Base-by-base conservation (phyloP, 2,888 invertebrate species). In the Bellardia pandia region DNA sequence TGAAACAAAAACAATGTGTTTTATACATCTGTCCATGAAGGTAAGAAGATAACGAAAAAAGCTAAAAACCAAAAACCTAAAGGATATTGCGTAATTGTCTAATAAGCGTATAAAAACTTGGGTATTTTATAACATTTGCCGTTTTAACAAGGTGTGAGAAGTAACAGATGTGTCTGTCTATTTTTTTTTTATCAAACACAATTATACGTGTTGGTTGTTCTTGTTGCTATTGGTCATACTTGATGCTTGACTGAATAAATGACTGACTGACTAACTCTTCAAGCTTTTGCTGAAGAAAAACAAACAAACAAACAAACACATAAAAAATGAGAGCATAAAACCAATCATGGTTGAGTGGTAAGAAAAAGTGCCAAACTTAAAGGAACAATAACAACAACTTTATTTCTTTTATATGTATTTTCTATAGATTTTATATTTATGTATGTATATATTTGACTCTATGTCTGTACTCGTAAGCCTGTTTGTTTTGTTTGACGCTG, bases 81-180 rank as follows among this genome's bases (percentile, higher is more conserved):
- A 76, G 30, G 56, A 60, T 69, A 51, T 82, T 89, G 86, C 86
- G 81, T 88, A 89, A 90, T 88, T 88, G 88, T 69, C 85, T 86
- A 89, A 88, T 89, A 88, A 88, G 87, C 89, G 86, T 89, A 85
- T 87, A 89, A 88, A 88, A 89, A 77, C 77, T 72, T 76, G 64
- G 30, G 8, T 53, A 76, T 77, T 72, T 74, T 62, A 60, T 68
- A 68, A 72, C 40, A 72, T 69, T 66, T 71, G 23, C 2, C 30
- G 14, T 58, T 86, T 60, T 16, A 23, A 3, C 6, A 68, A 45
- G 16, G 11, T 69, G 71, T n/a, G 8, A 14, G 2, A 51, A 16
- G 16, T 33, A 83, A 45, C 62, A 62, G 33, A 64, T 33, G 68
- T 77, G 69, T 60, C 33, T 42, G 8, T 23, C 14, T 53, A n/a